Conservation (phyloP, 2,888 invertebrate species). For the Tridacna gigas region DNA sequence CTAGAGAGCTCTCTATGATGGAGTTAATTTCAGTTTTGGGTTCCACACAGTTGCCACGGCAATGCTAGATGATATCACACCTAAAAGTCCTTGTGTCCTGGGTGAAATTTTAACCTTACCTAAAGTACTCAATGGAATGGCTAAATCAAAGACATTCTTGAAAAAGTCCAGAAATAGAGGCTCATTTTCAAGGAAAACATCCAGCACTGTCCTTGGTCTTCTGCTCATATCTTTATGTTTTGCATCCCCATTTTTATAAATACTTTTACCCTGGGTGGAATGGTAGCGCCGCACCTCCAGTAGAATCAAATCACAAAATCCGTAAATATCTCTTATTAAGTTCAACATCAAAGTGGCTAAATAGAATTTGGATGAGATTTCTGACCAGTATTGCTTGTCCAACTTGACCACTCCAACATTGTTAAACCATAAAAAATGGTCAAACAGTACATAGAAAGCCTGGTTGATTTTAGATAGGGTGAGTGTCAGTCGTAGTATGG, state of each 20-base stretch:
- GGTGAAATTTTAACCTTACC: slow-evolving; percentile 92
- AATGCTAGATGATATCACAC: slow-evolving; percentile 92
- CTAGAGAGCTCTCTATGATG: slow-evolving; percentile 44
- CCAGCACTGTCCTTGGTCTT: slow-evolving; percentile 50
- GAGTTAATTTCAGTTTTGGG: slow-evolving; percentile 90
- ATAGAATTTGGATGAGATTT: slow-evolving; percentile 90
- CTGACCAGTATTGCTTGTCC: slow-evolving; percentile 91
- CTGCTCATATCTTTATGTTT: slow-evolving; percentile 86
- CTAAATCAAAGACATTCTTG: slow-evolving; percentile 94
- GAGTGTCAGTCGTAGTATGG: slow-evolving; percentile 89
- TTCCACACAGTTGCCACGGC: slow-evolving; percentile 91
- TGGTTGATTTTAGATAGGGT: slow-evolving; percentile 92
- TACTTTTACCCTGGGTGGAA: slow-evolving; percentile 54
- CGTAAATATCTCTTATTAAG: slow-evolving; percentile 93
- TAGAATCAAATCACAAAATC: slow-evolving; percentile 83
- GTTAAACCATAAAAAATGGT: slow-evolving; percentile 94
- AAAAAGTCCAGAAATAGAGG: slow-evolving; percentile 91
- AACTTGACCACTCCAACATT: slow-evolving; percentile 85
- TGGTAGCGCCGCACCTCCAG: slow-evolving; percentile 63
- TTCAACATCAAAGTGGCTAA: slow-evolving; percentile 92
- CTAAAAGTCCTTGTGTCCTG: slow-evolving; percentile 91
- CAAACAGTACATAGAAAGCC: slow-evolving; percentile 92
- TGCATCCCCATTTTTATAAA: slow-evolving; percentile 83
- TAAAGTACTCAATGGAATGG: slow-evolving; percentile 93
- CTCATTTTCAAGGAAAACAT: slow-evolving; percentile 72